Evolutionary conservation across 2,113 vertebrate species (phyloP).

Genomic region (Ceyx melanurus): DNA sequence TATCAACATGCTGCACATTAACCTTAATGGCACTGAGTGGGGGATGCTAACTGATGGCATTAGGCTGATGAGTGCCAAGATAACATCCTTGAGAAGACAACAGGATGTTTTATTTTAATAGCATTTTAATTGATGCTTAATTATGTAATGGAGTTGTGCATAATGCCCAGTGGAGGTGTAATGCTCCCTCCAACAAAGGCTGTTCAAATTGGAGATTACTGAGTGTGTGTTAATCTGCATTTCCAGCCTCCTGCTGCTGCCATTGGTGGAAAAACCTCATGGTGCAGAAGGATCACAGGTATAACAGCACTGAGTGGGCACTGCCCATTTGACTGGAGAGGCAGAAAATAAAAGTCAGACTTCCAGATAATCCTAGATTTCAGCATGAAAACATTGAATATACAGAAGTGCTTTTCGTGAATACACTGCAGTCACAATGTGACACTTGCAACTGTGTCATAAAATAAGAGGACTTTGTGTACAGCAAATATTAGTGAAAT

Average conservation of each 20-base stretch:
- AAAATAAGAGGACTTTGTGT: background rate
- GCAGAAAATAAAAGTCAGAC: background rate
- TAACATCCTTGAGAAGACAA: constrained; percentile 62
- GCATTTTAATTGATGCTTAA: constrained; percentile 70
- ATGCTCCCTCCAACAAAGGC: constrained; percentile 2
- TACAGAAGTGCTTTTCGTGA: background rate
- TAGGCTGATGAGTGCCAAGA: constrained; percentile 46
- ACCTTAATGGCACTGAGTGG: constrained; percentile 54
- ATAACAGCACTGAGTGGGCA: background rate
- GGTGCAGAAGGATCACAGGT: constrained; percentile 20
- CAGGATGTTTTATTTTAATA: constrained; percentile 69
- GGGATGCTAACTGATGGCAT: constrained; percentile 30
- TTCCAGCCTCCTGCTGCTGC: constrained; percentile 41
- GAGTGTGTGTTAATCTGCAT: background rate
- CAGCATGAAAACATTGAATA: background rate
- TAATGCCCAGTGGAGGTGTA: constrained; percentile 40
- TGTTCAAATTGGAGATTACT: background rate
- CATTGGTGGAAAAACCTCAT: background rate
- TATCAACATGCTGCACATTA: constrained; percentile 52
- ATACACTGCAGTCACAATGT: background rate
- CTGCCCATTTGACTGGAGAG: background rate
- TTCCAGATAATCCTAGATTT: background rate
- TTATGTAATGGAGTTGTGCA: constrained; percentile 40
- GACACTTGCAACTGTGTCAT: background rate
- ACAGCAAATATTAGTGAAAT: background rate